Percentiles rank a stretch among this genome's conserved stretches.
Evolutionary conservation across 2,113 vertebrate species (phyloP).

Genomic region (Cygnus atratus): DNA sequence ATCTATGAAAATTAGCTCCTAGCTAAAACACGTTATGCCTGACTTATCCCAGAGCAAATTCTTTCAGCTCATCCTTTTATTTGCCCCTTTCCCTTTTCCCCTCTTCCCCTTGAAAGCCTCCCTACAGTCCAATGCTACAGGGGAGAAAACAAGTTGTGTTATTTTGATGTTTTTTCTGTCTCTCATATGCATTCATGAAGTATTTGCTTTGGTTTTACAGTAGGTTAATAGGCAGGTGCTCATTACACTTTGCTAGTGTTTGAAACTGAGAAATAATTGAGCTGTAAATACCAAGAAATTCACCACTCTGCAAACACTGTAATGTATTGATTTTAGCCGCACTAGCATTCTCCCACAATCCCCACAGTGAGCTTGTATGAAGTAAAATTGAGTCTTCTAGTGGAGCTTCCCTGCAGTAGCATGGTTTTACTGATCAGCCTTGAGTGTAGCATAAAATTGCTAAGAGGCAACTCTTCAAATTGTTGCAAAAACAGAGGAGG

Average conservation of each 20-base stretch:
- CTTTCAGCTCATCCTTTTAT: not conserved
- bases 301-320: not conserved
- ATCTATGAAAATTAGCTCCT: slow-evolving; percentile 4
- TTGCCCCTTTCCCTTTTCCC: not conserved
- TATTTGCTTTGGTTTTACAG: not conserved
- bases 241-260: not conserved
- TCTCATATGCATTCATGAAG: not conserved
- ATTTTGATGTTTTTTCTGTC: not conserved
- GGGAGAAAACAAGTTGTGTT: not conserved
- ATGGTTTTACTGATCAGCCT: not conserved
- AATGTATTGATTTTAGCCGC: not conserved
- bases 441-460: not conserved
- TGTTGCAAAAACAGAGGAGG: not conserved
- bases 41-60: not conserved
- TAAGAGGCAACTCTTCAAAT: not conserved
- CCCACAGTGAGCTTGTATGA: not conserved
- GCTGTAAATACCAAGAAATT: not conserved
- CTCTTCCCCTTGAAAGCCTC: not conserved
- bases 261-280: not conserved
- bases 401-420: not conserved
- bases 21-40: not conserved
- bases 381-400: not conserved
- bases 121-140: not conserved
- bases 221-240: not conserved
- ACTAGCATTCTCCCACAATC: not conserved